Evolutionary conservation across 2,888 invertebrate genomes (phyloP).

Genomic region (Taphrorychus bicolor): DNA sequence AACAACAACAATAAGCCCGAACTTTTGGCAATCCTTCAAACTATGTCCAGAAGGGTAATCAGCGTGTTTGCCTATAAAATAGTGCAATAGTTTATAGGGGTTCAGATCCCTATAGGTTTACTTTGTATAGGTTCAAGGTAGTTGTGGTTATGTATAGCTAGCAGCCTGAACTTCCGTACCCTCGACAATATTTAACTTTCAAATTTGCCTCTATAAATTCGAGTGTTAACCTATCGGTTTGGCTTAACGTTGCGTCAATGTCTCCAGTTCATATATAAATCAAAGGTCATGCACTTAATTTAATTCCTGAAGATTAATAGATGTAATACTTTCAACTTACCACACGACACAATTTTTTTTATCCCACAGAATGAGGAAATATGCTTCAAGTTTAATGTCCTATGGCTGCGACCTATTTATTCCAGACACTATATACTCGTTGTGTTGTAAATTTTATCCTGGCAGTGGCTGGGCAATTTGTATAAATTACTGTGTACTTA

Average conservation of each 20-base stretch:
- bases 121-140: constrained; percentile 15
- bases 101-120: constrained; percentile 9
- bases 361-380: neutral
- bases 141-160: constrained; percentile 3
- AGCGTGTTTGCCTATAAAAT: constrained; percentile 36
- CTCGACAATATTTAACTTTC: constrained; percentile 7
- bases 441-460: neutral
- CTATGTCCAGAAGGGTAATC: constrained; percentile 36
- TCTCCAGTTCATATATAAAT: too few species aligned
- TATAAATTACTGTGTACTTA: constrained; percentile 6
- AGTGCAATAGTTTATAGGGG: constrained; percentile 33
- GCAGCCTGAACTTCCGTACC: neutral
- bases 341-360: too few species aligned
- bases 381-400: neutral
- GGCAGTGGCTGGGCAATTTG: neutral
- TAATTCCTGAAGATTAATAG: too few species aligned
- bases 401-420: neutral
- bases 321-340: too few species aligned
- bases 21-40: constrained; percentile 39
- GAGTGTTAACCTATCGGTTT: too few species aligned
- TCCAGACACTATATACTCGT: neutral
- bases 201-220: neutral
- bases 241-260: too few species aligned
- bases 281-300: too few species aligned
- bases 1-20: constrained; percentile 23